Evolutionary conservation across 2,888 invertebrate species (phyloP), one percentile per base, ranked within the genome.

Genomic region (Xiphydria camelus): DNA sequence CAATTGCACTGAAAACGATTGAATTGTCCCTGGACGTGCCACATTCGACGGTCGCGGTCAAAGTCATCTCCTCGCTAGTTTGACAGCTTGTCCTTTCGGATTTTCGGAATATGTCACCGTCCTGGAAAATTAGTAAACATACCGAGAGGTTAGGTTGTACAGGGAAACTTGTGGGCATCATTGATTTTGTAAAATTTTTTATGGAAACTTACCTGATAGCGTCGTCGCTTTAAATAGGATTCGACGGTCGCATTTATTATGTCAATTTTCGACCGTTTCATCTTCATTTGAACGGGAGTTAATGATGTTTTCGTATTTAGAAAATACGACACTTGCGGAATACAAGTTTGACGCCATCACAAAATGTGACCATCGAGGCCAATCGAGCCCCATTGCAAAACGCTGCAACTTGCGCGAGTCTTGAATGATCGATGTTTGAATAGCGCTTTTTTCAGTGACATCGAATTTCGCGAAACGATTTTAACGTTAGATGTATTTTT

Each of bases 11-110:
- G 70, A 86, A 89, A 31, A 87, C 79, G 58, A 90, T 86, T 7
- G 88, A 88, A 75, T 91, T 90, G 7, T 86, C 82, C 37, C 85
- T 80, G 62, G 88, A 85, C 9, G 87, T 78, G 71, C 88, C 88
- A 61, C 83, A 84, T 59, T 88, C 86, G 19, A 89, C 80, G 65
- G 86, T 82, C 55, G 84, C 84, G 42, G 83, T 80, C 4, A 88
- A 79, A 17, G 85, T 83, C 80, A 88, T 85, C 71, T 85, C 85
- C 72, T 83, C 86, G 80, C 83, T 66, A 78, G 68, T 83, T 69
- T 83, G 82, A 65, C 81, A 80, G 50, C 82, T 64, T 33, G 77
- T 75, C 56, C 79, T 80, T 51, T 82, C 81, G 1, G 77, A 78
- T 64, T 80, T 82, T 41, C 80, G 81, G 64, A 82, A 82, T 50